Evolutionary conservation across 2,113 vertebrate genomes (phyloP).

Genomic region (Dasypus novemcinctus): DNA sequence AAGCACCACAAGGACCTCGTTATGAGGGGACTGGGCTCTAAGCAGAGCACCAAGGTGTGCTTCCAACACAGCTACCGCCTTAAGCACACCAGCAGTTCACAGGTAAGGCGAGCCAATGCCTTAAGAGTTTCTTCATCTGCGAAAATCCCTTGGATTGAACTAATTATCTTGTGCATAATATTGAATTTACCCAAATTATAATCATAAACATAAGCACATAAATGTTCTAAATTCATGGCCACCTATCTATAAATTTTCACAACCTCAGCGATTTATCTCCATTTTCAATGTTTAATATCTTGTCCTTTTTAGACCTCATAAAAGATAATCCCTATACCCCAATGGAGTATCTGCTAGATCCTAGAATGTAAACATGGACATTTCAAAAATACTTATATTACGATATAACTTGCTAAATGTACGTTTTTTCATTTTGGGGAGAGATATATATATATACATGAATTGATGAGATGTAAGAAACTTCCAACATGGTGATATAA

Average conservation of each 20-base stretch:
- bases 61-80: not conserved
- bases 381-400: slow-evolving; percentile 2
- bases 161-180: not conserved
- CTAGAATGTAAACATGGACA: not conserved
- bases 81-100: no score
- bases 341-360: not conserved
- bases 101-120: not conserved
- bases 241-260: not conserved
- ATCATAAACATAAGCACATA: not conserved
- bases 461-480: not conserved
- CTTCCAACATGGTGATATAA: slow-evolving; percentile 35
- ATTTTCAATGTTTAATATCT: not conserved
- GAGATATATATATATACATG: not conserved
- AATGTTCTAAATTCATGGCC: not conserved
- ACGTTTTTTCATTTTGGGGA: not conserved
- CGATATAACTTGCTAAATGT: not conserved
- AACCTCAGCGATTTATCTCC: not conserved
- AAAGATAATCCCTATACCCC: not conserved
- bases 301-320: not conserved
- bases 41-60: accelerated
- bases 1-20: not conserved
- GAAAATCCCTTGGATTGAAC: not conserved
- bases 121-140: not conserved
- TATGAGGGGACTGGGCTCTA: not conserved
- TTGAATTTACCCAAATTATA: not conserved